A percentile compares a stretch with the other conserved stretches of the same genome.
phyloP scores from a whole-genome alignment of 2,113 vertebrate species.

The Gymnocephalus cernua region DNA sequence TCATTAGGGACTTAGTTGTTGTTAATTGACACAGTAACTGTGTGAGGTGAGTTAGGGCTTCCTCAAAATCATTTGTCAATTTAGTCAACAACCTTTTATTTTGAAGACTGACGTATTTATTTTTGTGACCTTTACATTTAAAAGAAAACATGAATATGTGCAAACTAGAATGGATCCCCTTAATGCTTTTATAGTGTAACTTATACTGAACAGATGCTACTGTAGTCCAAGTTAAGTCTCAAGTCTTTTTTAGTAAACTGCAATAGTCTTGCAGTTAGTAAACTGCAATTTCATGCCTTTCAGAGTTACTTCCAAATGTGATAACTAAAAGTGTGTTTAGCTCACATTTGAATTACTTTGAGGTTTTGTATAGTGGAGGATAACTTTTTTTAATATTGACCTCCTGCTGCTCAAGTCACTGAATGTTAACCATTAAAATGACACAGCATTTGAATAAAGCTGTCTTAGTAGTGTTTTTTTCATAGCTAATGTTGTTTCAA shows the following conservation, averaged over 20 bases:
- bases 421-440: background rate
- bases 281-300: background rate
- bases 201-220: too few relatives aligned
- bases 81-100: slow-evolving; percentile 20
- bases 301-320: background rate
- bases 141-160: background rate
- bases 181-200: background rate
- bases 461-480: background rate
- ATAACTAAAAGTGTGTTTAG: background rate
- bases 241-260: background rate
- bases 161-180: background rate
- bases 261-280: too few relatives aligned
- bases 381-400: background rate
- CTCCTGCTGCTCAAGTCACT: background rate
- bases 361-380: background rate
- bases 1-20: slow-evolving; percentile 83
- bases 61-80: background rate
- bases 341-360: background rate
- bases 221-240: background rate
- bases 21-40: slow-evolving; percentile 76
- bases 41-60: slow-evolving; percentile 44
- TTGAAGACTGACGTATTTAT: background rate
- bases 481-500: background rate
- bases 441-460: background rate
- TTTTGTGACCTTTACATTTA: background rate